Evolutionary conservation across 2,113 vertebrate genomes (phyloP).

Genomic region (Sphyrna mokarran): DNA sequence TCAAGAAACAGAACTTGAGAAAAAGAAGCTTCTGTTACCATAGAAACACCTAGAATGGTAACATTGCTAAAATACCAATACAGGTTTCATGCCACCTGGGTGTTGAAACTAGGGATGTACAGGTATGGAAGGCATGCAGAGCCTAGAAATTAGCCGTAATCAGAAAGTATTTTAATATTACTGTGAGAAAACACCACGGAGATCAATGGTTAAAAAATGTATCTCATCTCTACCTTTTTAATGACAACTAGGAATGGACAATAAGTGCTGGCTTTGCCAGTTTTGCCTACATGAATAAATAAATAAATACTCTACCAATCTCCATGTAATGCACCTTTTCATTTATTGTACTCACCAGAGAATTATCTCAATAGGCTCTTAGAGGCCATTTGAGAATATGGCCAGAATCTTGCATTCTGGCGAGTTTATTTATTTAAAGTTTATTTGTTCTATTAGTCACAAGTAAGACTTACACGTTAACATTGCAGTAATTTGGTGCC

Average conservation of each 20-base stretch:
- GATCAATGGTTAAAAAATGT: background rate
- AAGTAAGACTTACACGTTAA: too few relatives aligned
- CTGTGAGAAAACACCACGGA: background rate
- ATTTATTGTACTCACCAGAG: background rate
- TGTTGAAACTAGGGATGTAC: background rate
- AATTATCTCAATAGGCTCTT: background rate
- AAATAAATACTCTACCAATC: background rate
- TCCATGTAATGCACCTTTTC: background rate
- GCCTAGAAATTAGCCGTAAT: background rate
- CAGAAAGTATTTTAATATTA: background rate
- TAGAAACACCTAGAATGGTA: background rate
- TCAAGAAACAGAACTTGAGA: background rate
- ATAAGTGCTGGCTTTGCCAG: background rate
- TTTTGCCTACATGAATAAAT: background rate
- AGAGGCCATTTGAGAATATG: background rate
- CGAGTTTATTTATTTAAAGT: too few relatives aligned
- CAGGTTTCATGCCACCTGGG: background rate
- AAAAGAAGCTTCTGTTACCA: background rate
- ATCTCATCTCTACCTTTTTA: background rate
- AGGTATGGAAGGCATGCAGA: background rate
- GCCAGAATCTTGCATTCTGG: too few relatives aligned
- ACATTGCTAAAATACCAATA: background rate
- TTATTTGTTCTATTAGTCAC: too few relatives aligned
- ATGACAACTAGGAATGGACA: background rate
- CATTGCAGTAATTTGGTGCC: too few relatives aligned